A percentile compares a stretch with the other conserved stretches of the same genome.
These are phyloP conservation scores for Cryptotis parvus DNA, from an alignment of 2,113 vertebrate genomes.

Conservation along the genomic window DNA sequence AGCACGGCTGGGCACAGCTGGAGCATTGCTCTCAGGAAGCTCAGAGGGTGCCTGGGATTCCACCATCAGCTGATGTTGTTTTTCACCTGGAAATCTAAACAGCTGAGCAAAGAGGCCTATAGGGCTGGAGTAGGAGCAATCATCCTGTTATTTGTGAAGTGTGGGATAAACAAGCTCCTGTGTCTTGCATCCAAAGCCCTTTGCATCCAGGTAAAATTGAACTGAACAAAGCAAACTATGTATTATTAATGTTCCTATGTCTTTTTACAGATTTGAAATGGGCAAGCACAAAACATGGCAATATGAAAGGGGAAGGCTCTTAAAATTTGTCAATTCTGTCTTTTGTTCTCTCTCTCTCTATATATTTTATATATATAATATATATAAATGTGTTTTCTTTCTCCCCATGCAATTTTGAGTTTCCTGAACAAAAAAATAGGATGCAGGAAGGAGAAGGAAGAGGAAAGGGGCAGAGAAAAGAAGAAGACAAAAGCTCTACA, in stretches of 20 bases:
- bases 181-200: slow-evolving; percentile 68
- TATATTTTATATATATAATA: too few species aligned
- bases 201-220: slow-evolving; percentile 78
- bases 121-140: slow-evolving; percentile 1
- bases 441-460: slow-evolving; percentile 14
- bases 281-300: slow-evolving; percentile 69
- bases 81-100: slow-evolving; percentile 59
- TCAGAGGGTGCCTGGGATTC: background rate
- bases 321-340: slow-evolving; percentile 75
- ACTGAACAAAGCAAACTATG: slow-evolving; percentile 78
- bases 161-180: slow-evolving; percentile 60
- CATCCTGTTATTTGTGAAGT: slow-evolving; percentile 62
- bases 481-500: background rate
- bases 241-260: slow-evolving; percentile 82
- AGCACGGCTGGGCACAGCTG: slow-evolving; percentile 10
- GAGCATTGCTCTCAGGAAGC: background rate
- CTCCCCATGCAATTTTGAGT: slow-evolving; percentile 21
- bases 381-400: too few species aligned
- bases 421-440: slow-evolving; percentile 54
- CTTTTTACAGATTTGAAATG: slow-evolving; percentile 78
- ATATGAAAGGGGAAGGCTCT: slow-evolving; percentile 65
- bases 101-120: slow-evolving; percentile 6
- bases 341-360: slow-evolving; percentile 58
- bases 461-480: background rate
- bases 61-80: slow-evolving; percentile 34